These are phyloP conservation scores for Apogon talboti DNA, from an alignment of 2,797 vertebrate species.

Conservation along the genomic window DNA sequence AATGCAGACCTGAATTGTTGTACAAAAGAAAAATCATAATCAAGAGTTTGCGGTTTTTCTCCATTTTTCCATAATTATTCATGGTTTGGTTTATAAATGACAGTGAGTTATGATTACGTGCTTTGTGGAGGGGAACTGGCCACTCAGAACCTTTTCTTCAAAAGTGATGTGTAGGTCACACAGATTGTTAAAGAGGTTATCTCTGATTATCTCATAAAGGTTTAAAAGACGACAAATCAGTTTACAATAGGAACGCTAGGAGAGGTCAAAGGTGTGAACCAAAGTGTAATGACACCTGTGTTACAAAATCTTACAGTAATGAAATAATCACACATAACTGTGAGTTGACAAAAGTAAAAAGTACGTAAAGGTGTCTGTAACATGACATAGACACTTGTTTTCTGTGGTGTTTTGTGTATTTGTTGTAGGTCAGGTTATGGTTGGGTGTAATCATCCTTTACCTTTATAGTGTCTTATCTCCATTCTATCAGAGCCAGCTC, in stretches of 20 bases:
- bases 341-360: too few relatives aligned
- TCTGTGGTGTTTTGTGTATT: too few relatives aligned
- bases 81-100: neutral
- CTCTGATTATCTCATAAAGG: constrained; percentile 23
- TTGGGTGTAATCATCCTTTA: too few relatives aligned
- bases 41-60: constrained; percentile 1
- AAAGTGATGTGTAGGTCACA: neutral
- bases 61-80: neutral
- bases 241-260: neutral
- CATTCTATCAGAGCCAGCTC: too few relatives aligned
- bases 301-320: too few relatives aligned
- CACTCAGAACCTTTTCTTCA: too few relatives aligned
- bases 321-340: too few relatives aligned
- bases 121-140: constrained; percentile 16
- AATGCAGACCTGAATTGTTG: constrained; percentile 11
- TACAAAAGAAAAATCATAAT: constrained; percentile 9
- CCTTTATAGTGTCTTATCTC: too few relatives aligned
- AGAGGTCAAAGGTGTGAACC: neutral
- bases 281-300: neutral
- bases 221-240: neutral
- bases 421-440: too few relatives aligned
- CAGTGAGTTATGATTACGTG: neutral
- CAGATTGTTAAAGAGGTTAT: constrained; percentile 6
- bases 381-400: too few relatives aligned
- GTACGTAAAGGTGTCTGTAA: too few relatives aligned